Base-by-base conservation (phyloP, 2,113 vertebrate genomes). In the Phyllostomus hastatus region DNA sequence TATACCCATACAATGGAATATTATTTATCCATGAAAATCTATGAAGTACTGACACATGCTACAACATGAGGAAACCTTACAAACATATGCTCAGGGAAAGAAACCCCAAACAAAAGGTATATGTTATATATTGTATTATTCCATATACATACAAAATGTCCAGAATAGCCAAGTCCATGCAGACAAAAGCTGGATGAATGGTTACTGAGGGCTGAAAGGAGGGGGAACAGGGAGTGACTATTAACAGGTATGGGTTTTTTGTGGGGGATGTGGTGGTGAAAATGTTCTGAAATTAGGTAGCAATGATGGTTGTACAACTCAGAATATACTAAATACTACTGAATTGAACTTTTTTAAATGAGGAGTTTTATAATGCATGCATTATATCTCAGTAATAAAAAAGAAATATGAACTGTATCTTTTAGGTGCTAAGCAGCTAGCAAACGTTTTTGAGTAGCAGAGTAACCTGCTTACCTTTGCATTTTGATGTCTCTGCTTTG, bases 1-100 rank as follows among this genome's bases (percentile, higher is more conserved):
- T 83, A 17, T 76, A 54, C 52, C 28, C 35, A 82, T 46, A 48
- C 4, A 4, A 15, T 38, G n/a, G 41, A 86, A 76, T 89, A 92
- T n/a, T 76, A 86, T 86, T 76, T 17, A 67, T 26, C 59, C 57
- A 54, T 43, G 50, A 81, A 92, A 94, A 81, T 2, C 20, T 80
- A 75, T 81, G 57, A 69, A 61, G 1, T 59, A 28, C 15, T 35
- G 72, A 89, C 41, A 52, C 15, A 46, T 52, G 31, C 48, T 59
- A 54, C 57, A 94, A 85, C 10, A 76, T 52, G 16, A 61, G 7
- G 28, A 87, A 64, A 64, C 2, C 20, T 76, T 72, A 4, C 16
- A 92, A 81, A 91, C 33, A 75, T n/a, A 50, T 35, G 10, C 31
- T 70, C 54, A 70, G 48, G 43, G 24, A 69, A 84, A 52, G 19